phyloP scores from a whole-genome alignment of 2,888 invertebrate genomes.

The Endomychus coccineus region DNA sequence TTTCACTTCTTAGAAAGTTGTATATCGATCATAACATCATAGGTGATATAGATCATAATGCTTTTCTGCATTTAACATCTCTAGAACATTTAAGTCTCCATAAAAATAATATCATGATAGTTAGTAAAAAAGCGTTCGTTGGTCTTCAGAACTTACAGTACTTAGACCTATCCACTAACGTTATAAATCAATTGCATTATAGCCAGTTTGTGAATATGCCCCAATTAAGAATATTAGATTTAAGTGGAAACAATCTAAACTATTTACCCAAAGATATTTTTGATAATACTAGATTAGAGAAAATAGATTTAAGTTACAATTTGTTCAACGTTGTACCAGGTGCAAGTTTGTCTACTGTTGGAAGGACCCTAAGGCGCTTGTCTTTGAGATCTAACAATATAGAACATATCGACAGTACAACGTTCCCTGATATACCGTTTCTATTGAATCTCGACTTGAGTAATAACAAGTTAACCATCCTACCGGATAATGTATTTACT shows the following conservation, averaged over 20 bases:
- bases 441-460: constrained; percentile 70
- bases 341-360: constrained; percentile 68
- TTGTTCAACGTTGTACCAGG: constrained; percentile 74
- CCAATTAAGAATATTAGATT: constrained; percentile 63
- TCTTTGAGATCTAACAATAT: constrained; percentile 73
- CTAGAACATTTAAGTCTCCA: constrained; percentile 69
- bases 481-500: constrained; percentile 84
- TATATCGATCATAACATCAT: constrained; percentile 70
- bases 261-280: constrained; percentile 72
- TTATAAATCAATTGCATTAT: constrained; percentile 66
- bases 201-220: constrained; percentile 74
- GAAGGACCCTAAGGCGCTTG: constrained; percentile 68
- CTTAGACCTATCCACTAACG: constrained; percentile 71
- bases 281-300: constrained; percentile 70
- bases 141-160: constrained; percentile 68
- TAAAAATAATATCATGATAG: constrained; percentile 62
- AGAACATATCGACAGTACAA: constrained; percentile 80
- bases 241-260: constrained; percentile 65
- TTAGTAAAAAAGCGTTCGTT: constrained; percentile 70
- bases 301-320: constrained; percentile 71
- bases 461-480: constrained; percentile 71
- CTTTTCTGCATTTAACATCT: constrained; percentile 62
- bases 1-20: constrained; percentile 60
- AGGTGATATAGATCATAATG: constrained; percentile 60
- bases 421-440: constrained; percentile 76